These are phyloP conservation scores for Chrysochloris asiatica DNA, from an alignment of 2,113 vertebrate species.

Conservation along the genomic window DNA sequence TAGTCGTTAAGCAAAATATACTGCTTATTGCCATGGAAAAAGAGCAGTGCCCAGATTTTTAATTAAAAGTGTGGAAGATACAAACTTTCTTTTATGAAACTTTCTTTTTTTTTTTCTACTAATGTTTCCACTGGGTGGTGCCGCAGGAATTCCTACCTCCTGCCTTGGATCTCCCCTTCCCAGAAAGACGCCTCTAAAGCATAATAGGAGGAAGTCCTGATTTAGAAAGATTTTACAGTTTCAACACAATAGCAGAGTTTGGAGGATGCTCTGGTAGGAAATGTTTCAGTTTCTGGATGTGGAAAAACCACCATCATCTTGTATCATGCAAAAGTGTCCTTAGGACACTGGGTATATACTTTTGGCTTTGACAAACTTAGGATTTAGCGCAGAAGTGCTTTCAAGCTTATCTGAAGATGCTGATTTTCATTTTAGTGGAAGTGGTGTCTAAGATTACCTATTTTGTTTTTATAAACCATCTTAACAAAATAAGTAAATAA, in stretches of 20 bases:
- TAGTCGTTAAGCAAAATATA: rapidly evolving
- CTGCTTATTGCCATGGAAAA: background rate
- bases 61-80: background rate
- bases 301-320: constrained; percentile 84
- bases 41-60: background rate
- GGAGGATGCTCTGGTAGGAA: constrained; percentile 92
- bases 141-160: constrained; percentile 94
- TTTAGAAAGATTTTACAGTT: constrained; percentile 94
- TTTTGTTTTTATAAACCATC: constrained; percentile 57
- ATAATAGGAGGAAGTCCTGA: constrained; percentile 99
- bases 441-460: constrained; percentile 41
- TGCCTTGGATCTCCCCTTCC: constrained; percentile 88
- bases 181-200: constrained; percentile 90
- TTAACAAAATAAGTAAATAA: constrained; percentile 68
- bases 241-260: constrained; percentile 88
- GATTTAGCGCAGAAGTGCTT: constrained; percentile 47
- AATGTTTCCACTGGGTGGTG: constrained; percentile 89
- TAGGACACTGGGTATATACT: background rate
- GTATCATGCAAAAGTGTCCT: constrained; percentile 61
- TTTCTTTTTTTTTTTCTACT: constrained; percentile 56
- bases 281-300: constrained; percentile 85
- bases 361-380: constrained; percentile 14
- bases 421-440: constrained; percentile 17
- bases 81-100: constrained; percentile 36
- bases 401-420: constrained; percentile 49